Conservation (phyloP, 2,888 invertebrate genomes). For the Nipponacmea schrenckii region DNA sequence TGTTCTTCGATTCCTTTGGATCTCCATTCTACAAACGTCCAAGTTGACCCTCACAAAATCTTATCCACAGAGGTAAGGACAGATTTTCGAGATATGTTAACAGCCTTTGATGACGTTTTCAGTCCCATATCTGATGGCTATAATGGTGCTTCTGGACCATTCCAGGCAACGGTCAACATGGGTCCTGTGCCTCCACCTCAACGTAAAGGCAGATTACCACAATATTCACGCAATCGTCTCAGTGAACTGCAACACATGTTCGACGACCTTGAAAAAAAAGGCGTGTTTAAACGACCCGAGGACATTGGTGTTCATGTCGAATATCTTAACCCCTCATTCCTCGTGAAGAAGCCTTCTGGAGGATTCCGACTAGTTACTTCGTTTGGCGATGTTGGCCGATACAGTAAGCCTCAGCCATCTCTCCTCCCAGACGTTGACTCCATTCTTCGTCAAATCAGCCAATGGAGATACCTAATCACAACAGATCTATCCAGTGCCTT, state of each 20-base stretch:
- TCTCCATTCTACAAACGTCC: slow-evolving; percentile 15
- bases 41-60: slow-evolving; percentile 28
- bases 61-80: slow-evolving; percentile 9
- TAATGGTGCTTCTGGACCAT: slow-evolving; percentile 33
- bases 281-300: slow-evolving; percentile 36
- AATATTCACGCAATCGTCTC: slow-evolving; percentile 35
- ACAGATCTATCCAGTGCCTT: slow-evolving; percentile 38
- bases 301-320: slow-evolving; percentile 32
- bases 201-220: slow-evolving; percentile 39
- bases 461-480: slow-evolving; percentile 38
- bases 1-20: background rate
- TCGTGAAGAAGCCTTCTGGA: slow-evolving; percentile 36
- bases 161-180: slow-evolving; percentile 36
- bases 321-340: slow-evolving; percentile 44
- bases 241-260: slow-evolving; percentile 36
- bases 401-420: slow-evolving; percentile 39
- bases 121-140: slow-evolving; percentile 31
- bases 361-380: slow-evolving; percentile 38
- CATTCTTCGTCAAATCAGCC: slow-evolving; percentile 29
- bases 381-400: slow-evolving; percentile 37
- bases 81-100: slow-evolving; percentile 17
- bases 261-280: slow-evolving; percentile 43
- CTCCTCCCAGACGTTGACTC: slow-evolving; percentile 34
- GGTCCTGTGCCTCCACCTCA: slow-evolving; percentile 41
- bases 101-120: slow-evolving; percentile 32